Evolutionary conservation across 1,140 invertebrate species (phyloP), one percentile per base, ranked within the genome.

Genomic region (Zaprionus inermis): DNA sequence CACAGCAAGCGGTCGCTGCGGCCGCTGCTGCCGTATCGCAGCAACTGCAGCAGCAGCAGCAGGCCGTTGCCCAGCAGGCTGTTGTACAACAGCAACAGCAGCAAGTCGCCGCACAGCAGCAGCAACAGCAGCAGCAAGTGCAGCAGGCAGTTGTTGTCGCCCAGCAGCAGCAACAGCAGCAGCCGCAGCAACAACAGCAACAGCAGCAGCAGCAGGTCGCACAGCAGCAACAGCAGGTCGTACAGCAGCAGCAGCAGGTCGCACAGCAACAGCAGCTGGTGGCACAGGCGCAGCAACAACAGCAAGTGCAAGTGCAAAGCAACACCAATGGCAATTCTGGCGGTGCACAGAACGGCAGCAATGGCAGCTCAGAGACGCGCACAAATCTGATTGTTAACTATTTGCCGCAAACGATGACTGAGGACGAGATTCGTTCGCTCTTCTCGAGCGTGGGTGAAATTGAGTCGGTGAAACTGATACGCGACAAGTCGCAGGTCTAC

Each of bases 311-410:
- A 55, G 72, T 72, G 60, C 71, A 78, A 32, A 71, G 60, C 60
- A 91, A 84, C 59, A 79, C 90, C 52, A 91, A 90, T 51, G 83
- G 78, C 52, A 88, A 86, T 57, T 68, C 82, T 10, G 77, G 72
- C 34, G 69, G n/a, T 5, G 67, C 78, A 64, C 90, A 91, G 57
- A 86, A 91, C 46, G 85, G 80, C 46, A 92, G 79, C 78, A 92
- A 92, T 72, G 91, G 91, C 24, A 81, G 79, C 68, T 78, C 74
- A 46, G 91, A 92, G 72, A 92, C 91, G 11, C 86, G 91, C 74
- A 96, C 96, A 66, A 98, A 98, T 93, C 94, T 98, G 58, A 98
- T 98, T 89, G 96, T 98, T 52, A 98, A 98, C 92, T 98, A 98
- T 93, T 94, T 98, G 82, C 97, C 97, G 51, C 97, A 98, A 93